A percentile compares a stretch with the other conserved stretches of the same genome.
Evolutionary conservation across 2,888 invertebrate genomes (phyloP).

Genomic region (Synanthedon formicaeformis): DNA sequence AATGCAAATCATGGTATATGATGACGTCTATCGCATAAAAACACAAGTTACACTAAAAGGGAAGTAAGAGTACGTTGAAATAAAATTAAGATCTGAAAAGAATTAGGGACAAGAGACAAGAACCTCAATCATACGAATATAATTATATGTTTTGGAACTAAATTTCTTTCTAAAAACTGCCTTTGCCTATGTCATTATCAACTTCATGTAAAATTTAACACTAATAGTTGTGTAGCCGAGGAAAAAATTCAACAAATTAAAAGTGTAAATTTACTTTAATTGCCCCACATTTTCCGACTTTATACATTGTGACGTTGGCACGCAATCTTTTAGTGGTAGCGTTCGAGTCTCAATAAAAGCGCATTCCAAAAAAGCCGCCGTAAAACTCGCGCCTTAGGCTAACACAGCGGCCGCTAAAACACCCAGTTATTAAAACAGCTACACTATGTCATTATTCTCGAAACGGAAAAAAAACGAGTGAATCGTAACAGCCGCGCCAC

Average conservation of each 20-base stretch:
- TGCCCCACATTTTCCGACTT: slow-evolving; percentile 6
- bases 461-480: slow-evolving; percentile 50
- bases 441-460: slow-evolving; percentile 62
- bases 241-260: not conserved
- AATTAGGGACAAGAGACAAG: no score
- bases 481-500: slow-evolving; percentile 59
- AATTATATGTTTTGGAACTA: no score
- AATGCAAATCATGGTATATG: no score
- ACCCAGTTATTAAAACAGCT: slow-evolving; percentile 58
- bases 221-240: no score
- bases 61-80: no score
- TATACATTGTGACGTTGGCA: slow-evolving; percentile 20
- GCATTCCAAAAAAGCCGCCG: slow-evolving; percentile 44
- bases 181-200: no score
- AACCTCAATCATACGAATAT: no score
- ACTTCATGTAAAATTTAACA: no score
- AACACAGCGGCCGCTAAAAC: slow-evolving; percentile 8
- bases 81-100: no score
- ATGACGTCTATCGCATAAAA: no score
- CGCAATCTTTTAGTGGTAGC: slow-evolving; percentile 22
- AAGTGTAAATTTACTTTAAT: slow-evolving; percentile 1
- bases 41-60: no score
- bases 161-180: no score
- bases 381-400: slow-evolving; percentile 50
- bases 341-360: slow-evolving; percentile 26